Percentiles rank a stretch among this genome's conserved stretches.
phyloP scores from a whole-genome alignment of 1,140 invertebrate species.

The Drosophila trapezifrons region DNA sequence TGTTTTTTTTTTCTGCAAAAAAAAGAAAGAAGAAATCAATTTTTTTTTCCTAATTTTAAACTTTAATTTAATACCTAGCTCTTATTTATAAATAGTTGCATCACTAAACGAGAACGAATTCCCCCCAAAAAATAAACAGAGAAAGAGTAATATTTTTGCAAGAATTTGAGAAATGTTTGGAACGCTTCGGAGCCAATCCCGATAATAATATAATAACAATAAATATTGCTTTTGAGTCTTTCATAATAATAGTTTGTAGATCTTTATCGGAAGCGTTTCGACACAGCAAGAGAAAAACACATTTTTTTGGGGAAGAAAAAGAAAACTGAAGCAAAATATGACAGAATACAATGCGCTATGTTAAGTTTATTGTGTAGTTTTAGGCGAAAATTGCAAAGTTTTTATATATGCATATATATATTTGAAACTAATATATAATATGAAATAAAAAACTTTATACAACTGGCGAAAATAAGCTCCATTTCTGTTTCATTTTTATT shows the following conservation, averaged over 20 bases:
- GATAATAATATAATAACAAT: constrained; percentile 38
- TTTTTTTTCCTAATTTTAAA: constrained; percentile 67
- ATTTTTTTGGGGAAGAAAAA: constrained; percentile 34
- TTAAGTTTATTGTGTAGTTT: constrained; percentile 82
- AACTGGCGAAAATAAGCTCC: constrained; percentile 60
- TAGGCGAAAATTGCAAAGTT: constrained; percentile 71
- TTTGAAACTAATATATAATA: constrained; percentile 46
- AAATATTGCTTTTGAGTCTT: constrained; percentile 80
- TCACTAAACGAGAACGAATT: constrained; percentile 14
- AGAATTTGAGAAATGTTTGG: constrained; percentile 46
- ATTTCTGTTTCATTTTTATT: too few species aligned
- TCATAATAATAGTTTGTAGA: constrained; percentile 56
- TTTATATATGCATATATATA: constrained; percentile 56
- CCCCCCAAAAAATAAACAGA: constrained; percentile 6
- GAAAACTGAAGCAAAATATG: constrained; percentile 8
- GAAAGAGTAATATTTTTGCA: constrained; percentile 38
- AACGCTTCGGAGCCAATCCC: constrained; percentile 35
- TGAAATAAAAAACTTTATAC: constrained; percentile 66
- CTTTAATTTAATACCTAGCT: constrained; percentile 68
- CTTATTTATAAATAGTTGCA: constrained; percentile 57
- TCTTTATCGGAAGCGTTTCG: constrained; percentile 28
- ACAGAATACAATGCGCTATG: constrained; percentile 64
- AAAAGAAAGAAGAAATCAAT: constrained; percentile 11
- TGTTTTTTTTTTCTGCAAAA: constrained; percentile 45
- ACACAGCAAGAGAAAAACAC: not conserved